Conservation (phyloP, 2,113 vertebrate species). For the Catharus fuscescens region DNA sequence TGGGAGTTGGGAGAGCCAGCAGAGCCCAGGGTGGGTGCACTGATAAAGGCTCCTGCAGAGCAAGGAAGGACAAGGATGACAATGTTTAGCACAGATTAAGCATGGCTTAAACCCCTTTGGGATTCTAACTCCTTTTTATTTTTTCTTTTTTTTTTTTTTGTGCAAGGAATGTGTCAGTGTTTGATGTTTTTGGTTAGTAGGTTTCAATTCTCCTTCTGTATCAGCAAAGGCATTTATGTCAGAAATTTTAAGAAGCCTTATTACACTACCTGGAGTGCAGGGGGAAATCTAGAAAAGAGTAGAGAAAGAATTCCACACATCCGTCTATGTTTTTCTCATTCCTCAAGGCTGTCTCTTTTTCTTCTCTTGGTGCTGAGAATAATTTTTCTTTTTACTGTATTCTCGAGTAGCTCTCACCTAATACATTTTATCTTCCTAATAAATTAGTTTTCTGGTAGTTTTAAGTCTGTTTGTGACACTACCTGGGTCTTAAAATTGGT, state of each 20-base stretch:
- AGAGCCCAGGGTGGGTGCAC: neutral
- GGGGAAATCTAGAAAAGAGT: neutral
- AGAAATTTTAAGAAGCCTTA: neutral
- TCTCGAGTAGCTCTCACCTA: neutral
- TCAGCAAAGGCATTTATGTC: neutral
- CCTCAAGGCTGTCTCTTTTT: neutral
- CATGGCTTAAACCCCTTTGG: neutral
- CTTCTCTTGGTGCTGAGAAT: neutral
- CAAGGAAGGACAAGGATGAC: neutral
- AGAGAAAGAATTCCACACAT: neutral
- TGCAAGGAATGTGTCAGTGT: neutral
- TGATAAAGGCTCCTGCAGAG: constrained; percentile 3
- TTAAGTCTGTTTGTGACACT: neutral
- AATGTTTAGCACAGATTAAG: neutral
- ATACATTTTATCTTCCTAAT: neutral
- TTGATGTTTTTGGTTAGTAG: neutral
- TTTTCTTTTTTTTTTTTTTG: neutral
- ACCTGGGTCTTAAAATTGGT: neutral
- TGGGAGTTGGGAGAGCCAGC: neutral
- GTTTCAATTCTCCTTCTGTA: neutral
- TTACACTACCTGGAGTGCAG: neutral
- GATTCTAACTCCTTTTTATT: neutral
- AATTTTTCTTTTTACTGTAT: neutral
- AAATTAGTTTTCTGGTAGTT: neutral
- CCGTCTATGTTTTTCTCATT: neutral